Conservation (phyloP, 2,113 vertebrate genomes). For the Calyptommatus sinebrachiatus region DNA sequence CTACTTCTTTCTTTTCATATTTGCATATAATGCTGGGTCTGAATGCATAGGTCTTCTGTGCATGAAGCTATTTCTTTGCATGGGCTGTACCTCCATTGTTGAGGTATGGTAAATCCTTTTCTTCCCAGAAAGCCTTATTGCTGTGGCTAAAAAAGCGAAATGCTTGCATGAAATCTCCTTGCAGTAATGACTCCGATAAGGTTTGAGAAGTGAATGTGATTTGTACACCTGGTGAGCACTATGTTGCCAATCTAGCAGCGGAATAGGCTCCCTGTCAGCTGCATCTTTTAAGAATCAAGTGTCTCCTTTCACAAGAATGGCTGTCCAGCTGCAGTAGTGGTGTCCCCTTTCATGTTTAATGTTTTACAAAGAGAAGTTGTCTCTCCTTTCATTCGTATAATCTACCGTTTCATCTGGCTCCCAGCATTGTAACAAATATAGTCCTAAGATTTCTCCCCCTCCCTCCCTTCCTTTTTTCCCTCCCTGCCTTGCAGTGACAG, state of each 20-base stretch:
- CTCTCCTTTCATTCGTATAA: conserved; percentile 46
- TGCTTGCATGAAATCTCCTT: not conserved
- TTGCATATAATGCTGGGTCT: not conserved
- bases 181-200: not conserved
- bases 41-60: not conserved
- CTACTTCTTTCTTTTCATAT: not conserved
- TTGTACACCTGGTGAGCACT: not conserved
- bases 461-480: rapidly evolving
- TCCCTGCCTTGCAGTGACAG: not conserved
- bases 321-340: conserved; percentile 29
- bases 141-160: not conserved
- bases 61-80: not conserved
- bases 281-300: conserved; percentile 16
- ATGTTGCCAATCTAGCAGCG: not conserved
- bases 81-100: not conserved
- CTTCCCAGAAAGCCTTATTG: not conserved
- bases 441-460: not conserved
- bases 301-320: conserved; percentile 43
- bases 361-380: conserved; percentile 53
- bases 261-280: not conserved
- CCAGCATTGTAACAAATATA: conserved; percentile 30
- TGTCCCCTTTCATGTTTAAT: conserved; percentile 49
- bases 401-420: conserved; percentile 48
- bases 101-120: not conserved
- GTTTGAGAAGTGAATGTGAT: not conserved